phyloP scores from a whole-genome alignment of 2,113 vertebrate species.

The Choloepus hoffmanni region DNA sequence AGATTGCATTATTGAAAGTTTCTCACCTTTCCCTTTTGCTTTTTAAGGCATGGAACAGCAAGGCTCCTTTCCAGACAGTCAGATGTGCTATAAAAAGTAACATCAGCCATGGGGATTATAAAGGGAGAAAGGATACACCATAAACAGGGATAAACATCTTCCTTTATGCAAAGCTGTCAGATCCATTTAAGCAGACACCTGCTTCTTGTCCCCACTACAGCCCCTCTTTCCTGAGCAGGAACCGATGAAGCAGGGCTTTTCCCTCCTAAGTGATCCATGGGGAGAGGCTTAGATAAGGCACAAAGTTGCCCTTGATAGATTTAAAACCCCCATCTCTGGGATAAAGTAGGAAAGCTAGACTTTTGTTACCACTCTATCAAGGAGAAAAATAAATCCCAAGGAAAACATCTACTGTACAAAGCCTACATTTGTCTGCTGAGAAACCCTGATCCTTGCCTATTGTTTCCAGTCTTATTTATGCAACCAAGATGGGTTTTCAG shows the following conservation, averaged over 20 bases:
- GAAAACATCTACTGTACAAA: constrained; percentile 77
- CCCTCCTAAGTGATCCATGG: constrained; percentile 81
- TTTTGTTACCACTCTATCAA: constrained; percentile 78
- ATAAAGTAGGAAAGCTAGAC: constrained; percentile 80
- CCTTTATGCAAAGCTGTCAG: constrained; percentile 86
- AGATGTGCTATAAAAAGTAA: constrained; percentile 86
- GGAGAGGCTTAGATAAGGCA: constrained; percentile 87
- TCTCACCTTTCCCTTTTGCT: constrained; percentile 80
- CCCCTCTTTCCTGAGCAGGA: constrained; percentile 86
- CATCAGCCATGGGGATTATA: constrained; percentile 86
- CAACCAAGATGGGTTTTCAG: constrained; percentile 76
- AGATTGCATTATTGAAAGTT: constrained; percentile 72
- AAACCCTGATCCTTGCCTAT: constrained; percentile 71
- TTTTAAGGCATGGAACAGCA: constrained; percentile 64
- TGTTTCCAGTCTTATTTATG: constrained; percentile 75
- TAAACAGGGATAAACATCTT: constrained; percentile 88
- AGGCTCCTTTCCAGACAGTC: constrained; percentile 79
- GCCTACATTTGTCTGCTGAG: constrained; percentile 71
- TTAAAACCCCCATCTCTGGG: constrained; percentile 71
- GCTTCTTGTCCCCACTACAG: constrained; percentile 82
- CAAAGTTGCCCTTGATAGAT: constrained; percentile 81
- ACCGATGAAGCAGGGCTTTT: constrained; percentile 76
- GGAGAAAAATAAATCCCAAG: constrained; percentile 58
- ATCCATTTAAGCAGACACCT: constrained; percentile 83
- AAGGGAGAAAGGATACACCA: constrained; percentile 82